phyloP scores from a whole-genome alignment of 2,113 vertebrate species.

The Scatophagus argus region DNA sequence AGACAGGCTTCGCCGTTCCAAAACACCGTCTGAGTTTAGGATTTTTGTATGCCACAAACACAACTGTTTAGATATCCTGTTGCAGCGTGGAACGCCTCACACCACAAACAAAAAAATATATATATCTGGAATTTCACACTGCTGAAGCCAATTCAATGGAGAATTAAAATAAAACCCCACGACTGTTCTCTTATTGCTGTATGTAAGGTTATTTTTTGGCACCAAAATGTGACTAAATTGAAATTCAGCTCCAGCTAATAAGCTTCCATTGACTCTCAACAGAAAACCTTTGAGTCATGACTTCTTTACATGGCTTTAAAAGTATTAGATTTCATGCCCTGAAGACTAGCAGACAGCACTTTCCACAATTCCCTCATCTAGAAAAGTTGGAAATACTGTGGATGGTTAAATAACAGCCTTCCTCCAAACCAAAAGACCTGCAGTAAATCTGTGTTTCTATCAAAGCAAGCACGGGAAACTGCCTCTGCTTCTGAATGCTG shows the following conservation, averaged over 20 bases:
- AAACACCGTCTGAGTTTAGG: neutral
- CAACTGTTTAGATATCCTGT: neutral
- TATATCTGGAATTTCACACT: neutral
- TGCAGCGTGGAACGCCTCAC: neutral
- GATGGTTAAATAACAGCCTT: constrained; percentile 28
- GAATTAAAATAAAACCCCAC: neutral
- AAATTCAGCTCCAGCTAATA: constrained; percentile 10
- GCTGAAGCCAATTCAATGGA: no score
- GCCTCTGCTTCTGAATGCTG: constrained; percentile 50
- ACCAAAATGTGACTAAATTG: constrained; percentile 12
- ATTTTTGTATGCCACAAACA: neutral
- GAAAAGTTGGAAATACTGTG: constrained; percentile 6
- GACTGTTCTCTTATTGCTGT: neutral
- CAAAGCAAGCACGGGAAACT: constrained; percentile 16
- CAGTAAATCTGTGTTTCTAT: constrained; percentile 31
- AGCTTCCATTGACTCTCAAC: constrained; percentile 2
- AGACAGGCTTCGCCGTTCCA: neutral
- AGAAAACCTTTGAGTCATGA: constrained; percentile 20
- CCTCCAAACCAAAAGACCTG: neutral
- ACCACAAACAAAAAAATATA: neutral
- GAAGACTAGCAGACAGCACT: constrained; percentile 27
- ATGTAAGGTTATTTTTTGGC: constrained; percentile 11
- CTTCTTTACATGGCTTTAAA: constrained; percentile 34
- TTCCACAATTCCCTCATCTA: constrained; percentile 17
- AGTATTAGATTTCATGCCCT: constrained; percentile 50